Evolutionary conservation across 2,888 invertebrate genomes (phyloP), one percentile per base, ranked within the genome.

Genomic region (Alentia gelatinosa): DNA sequence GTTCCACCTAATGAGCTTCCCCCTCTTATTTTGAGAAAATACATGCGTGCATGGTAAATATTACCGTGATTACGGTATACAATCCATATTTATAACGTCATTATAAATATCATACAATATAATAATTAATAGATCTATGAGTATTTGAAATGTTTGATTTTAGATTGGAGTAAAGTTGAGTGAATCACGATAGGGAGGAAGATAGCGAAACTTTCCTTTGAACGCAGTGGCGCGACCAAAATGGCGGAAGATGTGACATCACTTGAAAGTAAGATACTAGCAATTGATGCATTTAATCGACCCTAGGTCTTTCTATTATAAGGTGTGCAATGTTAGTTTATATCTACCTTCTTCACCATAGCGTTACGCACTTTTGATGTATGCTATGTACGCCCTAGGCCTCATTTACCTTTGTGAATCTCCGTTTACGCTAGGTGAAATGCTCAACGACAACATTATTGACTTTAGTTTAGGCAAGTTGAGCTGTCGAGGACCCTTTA

Each of bases 211-310:
- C 74, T 33, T 74, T 74, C 23, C 50, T 93, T 93, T 92, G 92
- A 93, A 93, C 92, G 50, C 89, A 91, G 93, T 92, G 93, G 93
- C 93, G 93, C 93, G 92, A 92, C 63, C 92, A 94, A 94, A 93
- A 94, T 94, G 94, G 94, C 94, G 94, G 94, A 93, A 93, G 93
- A 94, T 92, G 93, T 92, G 86, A 92, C 93, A 92, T 89, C 90
- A 37, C 89, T 93, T 83, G 93, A 93, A 93, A 93, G 94, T 94
- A 92, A 92, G 93, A 33, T 30, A 26, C 74, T 7, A n/a, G 74
- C n/a, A 26, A 74, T n/a, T 74, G 19, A 19, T 47, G 9, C 19
- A 47, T 47, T 47, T 19, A 47, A 9, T 47, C 47, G 47, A 9
- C 19, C 19, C 19, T 47, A 47, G 19, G 9, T 47, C n/a, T n/a